A percentile compares a stretch with the other conserved stretches of the same genome.
Evolutionary conservation across 2,113 vertebrate genomes (phyloP).

Genomic region (Salminus brasiliensis): DNA sequence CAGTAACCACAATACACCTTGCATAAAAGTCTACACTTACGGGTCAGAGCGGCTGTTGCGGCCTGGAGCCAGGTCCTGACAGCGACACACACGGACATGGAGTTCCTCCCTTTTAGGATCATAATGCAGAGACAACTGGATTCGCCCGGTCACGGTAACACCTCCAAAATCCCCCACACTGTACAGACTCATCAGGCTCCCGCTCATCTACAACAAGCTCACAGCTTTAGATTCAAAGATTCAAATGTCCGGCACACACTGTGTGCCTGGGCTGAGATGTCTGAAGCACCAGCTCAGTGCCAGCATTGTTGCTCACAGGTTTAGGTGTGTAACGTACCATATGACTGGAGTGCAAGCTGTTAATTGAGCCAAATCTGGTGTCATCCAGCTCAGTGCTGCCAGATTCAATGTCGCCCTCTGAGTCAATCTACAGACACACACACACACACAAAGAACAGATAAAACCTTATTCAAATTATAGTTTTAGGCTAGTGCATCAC

Average conservation of each 20-base stretch:
- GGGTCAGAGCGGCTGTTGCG: constrained; percentile 87
- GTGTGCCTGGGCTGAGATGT: neutral
- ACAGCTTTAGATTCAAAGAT: neutral
- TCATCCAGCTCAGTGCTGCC: constrained; percentile 64
- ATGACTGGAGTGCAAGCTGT: constrained; percentile 82
- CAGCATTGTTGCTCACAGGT: neutral
- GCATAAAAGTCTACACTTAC: no score
- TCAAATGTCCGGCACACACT: no score
- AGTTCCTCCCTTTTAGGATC: constrained; percentile 81
- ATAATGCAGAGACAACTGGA: constrained; percentile 87
- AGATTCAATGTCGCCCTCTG: constrained; percentile 68
- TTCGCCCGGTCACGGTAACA: constrained; percentile 83
- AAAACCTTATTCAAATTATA: neutral
- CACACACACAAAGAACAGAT: neutral
- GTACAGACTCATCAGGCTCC: constrained; percentile 92
- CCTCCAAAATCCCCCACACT: constrained; percentile 83
- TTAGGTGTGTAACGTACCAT: constrained; percentile 57
- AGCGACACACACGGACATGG: constrained; percentile 82
- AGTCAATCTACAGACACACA: constrained; percentile 40
- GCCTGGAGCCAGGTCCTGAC: constrained; percentile 86
- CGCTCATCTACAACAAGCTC: constrained; percentile 77
- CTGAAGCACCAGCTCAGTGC: neutral
- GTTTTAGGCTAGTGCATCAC: no score
- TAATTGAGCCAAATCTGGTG: constrained; percentile 69
- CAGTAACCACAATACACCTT: no score